Evolutionary conservation across 2,113 vertebrate genomes (phyloP), one percentile per base, ranked within the genome.

Genomic region (Fulica atra): DNA sequence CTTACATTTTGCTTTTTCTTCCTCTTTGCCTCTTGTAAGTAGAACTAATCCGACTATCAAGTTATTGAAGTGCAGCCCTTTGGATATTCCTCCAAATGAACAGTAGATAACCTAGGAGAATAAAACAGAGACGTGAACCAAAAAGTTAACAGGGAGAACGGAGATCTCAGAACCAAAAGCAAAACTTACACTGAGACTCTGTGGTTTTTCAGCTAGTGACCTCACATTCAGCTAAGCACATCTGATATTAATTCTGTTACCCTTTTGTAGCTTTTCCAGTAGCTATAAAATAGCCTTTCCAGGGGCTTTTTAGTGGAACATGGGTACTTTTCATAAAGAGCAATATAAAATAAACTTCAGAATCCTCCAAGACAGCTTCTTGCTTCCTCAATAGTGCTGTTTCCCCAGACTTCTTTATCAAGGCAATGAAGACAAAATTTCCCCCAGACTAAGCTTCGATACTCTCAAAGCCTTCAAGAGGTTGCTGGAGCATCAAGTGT

Each of bases 1-100:
- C 99, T 98, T 97, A 99, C 99, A 99, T 97, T 99, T 99, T 89
- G 99, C 96, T 97, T 99, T 99, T 96, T 99, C 99, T 97, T 99
- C 99, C 98, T 99, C 99, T 56, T 96, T 98, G 88, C 99, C 99
- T 98, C 99, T 98, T 48, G 99, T 99, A 92, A 99, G 98, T 23
- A 99, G 98, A 81, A 99, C 99, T 92, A 99, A 98, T 63, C 99
- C 99, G 9, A 99, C 98, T 51, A 99, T 99, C 94, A 99, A 98
- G 93, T 99, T 99, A 98, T 99, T 99, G 96, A 99, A 99, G 97
- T 99, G 99, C 11, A 99, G 98, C 29, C 99, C 99, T 98, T 99
- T 99, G 50, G 99, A 98, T 33, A 98, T 98, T 95, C 99, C 99
- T 96, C 99, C 99, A 86, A 99, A 99, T 11, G 99, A 99, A 96